phyloP scores from a whole-genome alignment of 2,888 invertebrate species.

The Trachelus tabidus region DNA sequence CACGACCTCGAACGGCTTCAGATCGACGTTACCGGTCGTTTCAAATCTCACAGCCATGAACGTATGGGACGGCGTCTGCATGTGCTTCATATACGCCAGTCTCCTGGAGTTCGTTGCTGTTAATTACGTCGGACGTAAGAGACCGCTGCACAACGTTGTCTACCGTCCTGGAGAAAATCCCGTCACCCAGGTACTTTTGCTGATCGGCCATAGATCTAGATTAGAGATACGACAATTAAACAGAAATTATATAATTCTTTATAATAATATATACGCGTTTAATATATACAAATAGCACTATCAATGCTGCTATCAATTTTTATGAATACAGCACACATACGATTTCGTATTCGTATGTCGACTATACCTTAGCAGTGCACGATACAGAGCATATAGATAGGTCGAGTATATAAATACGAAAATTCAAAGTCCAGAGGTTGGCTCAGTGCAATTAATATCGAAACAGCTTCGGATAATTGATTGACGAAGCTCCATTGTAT shows the following conservation, averaged over 20 bases:
- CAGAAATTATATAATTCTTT: background rate
- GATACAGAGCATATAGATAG: background rate
- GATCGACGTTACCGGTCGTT: conserved; percentile 91
- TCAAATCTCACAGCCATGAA: conserved; percentile 96
- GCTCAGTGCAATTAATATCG: background rate
- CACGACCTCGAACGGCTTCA: conserved; percentile 93
- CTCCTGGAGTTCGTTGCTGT: conserved; percentile 94
- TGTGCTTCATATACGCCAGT: conserved; percentile 97
- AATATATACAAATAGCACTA: background rate
- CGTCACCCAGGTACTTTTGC: conserved; percentile 81
- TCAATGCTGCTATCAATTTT: background rate
- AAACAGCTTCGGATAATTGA: background rate
- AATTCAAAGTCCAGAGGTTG: background rate
- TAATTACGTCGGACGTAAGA: conserved; percentile 92
- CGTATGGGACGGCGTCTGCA: conserved; percentile 96
- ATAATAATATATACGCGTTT: background rate
- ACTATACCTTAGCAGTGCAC: background rate
- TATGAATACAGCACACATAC: background rate
- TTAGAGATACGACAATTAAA: background rate
- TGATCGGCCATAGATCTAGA: conserved; percentile 11
- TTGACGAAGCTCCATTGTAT: conserved; percentile 13
- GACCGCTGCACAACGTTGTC: conserved; percentile 89
- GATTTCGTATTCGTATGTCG: background rate
- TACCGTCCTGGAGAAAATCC: conserved; percentile 92
- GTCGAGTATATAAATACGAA: background rate